A percentile compares a stretch with the other conserved stretches of the same genome.
These are phyloP conservation scores for Hetaerina titia DNA, from an alignment of 2,888 invertebrate species.

Conservation along the genomic window DNA sequence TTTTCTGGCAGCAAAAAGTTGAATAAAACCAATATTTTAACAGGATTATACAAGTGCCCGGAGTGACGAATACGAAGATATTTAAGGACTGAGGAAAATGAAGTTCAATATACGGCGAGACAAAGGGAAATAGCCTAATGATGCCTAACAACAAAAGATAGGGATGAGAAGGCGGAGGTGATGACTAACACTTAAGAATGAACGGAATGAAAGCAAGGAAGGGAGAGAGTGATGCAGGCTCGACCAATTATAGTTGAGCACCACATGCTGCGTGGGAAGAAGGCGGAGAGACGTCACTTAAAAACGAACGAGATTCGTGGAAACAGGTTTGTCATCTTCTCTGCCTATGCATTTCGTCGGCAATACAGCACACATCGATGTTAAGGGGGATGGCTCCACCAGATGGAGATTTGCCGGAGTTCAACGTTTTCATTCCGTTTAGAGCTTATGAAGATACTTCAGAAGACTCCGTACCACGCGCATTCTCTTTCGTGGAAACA, in stretches of 20 bases:
- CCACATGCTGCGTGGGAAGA: neutral
- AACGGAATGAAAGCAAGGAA: neutral
- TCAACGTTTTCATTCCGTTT: too few species aligned
- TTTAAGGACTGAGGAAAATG: too few species aligned
- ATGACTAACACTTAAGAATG: neutral
- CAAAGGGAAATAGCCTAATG: neutral
- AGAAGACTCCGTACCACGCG: too few species aligned
- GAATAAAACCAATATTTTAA: too few species aligned
- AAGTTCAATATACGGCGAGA: neutral
- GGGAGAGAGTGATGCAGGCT: neutral
- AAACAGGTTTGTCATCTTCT: conserved; percentile 21
- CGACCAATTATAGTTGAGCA: neutral
- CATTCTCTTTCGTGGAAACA: too few species aligned
- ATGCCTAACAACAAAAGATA: neutral
- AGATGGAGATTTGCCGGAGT: neutral
- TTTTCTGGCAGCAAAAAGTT: too few species aligned
- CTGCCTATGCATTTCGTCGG: neutral
- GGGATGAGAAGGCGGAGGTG: neutral
- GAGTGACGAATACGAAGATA: too few species aligned
- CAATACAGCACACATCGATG: neutral
- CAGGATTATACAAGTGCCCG: too few species aligned
- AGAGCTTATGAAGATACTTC: neutral
- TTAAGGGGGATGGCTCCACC: neutral
- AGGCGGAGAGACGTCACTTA: neutral
- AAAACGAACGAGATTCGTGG: neutral